A percentile compares a stretch with the other conserved stretches of the same genome.
Conservation (phyloP, 92 coral and sea anemone genomes). For the Paramuricea clavata region DNA sequence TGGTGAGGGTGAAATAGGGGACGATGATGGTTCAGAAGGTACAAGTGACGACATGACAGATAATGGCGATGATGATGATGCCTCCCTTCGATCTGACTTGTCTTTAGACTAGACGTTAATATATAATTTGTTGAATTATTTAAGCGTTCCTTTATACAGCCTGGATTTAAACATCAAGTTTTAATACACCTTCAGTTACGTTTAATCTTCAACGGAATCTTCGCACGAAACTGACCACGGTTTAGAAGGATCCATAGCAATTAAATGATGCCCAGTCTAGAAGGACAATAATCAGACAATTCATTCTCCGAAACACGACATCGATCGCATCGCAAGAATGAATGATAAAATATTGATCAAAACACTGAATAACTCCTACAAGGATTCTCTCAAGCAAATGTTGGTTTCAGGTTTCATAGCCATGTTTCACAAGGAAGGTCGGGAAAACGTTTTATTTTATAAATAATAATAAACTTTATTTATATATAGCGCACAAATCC, state of each 20-base stretch:
- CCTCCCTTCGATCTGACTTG: slow-evolving; percentile 26
- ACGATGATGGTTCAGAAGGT: not conserved
- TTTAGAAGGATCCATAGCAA: slow-evolving; percentile 27
- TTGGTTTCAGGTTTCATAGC: too few relatives aligned
- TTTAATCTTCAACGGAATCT: slow-evolving; percentile 39
- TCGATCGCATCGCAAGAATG: not conserved
- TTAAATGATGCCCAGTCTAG: slow-evolving; percentile 35
- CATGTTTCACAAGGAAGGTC: too few relatives aligned
- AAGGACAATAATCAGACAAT: not conserved
- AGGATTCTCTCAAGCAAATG: too few relatives aligned
- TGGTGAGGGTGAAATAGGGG: slow-evolving; percentile 4
- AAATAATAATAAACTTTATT: too few relatives aligned
- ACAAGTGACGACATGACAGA: not conserved
- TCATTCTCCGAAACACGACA: not conserved
- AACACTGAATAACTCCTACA: not conserved
- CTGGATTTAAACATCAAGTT: not conserved
- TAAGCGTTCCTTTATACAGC: not conserved
- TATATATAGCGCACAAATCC: too few relatives aligned
- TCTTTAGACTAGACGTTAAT: slow-evolving; percentile 23
- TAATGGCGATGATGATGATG: not conserved
- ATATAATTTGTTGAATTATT: not conserved
- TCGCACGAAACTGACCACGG: slow-evolving; percentile 42
- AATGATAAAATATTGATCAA: not conserved
- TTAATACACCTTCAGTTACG: too few relatives aligned
- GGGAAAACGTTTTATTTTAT: too few relatives aligned